A percentile compares a stretch with the other conserved stretches of the same genome.
Evolutionary conservation across 2,113 vertebrate species (phyloP).

Genomic region (Trematomus loennbergii): DNA sequence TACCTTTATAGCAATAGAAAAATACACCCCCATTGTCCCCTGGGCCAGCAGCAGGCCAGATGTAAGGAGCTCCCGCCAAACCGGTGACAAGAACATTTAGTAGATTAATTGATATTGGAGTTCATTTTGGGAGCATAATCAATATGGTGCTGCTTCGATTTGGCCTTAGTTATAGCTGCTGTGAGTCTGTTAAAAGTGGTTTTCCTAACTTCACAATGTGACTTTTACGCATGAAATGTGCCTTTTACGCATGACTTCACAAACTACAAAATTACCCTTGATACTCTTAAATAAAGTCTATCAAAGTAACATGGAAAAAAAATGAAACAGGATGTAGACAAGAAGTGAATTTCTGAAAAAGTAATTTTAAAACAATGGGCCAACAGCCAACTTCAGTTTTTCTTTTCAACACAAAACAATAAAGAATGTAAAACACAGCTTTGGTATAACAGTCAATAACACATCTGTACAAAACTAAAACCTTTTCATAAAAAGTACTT

Average conservation of each 20-base stretch:
- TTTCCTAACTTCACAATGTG: background rate
- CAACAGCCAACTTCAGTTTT: conserved; percentile 64
- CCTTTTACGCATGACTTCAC: conserved; percentile 15
- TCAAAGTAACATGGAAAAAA: background rate
- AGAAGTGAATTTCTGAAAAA: conserved; percentile 57
- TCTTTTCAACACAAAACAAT: conserved; percentile 74
- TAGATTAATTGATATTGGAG: conserved; percentile 4
- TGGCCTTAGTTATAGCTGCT: background rate
- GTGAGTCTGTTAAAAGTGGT: background rate
- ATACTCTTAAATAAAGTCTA: background rate
- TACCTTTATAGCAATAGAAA: conserved; percentile 88
- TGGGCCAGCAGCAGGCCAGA: conserved; percentile 52
- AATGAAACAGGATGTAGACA: conserved; percentile 43
- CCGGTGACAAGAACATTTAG: conserved; percentile 47
- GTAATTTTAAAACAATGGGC: conserved; percentile 77
- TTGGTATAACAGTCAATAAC: conserved; percentile 90
- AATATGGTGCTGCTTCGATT: background rate
- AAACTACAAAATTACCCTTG: background rate
- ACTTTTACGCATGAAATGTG: conserved; percentile 19
- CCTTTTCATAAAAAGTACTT: conserved; percentile 85
- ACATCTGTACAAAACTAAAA: conserved; percentile 93
- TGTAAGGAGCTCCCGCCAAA: conserved; percentile 73
- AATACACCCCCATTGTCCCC: conserved; percentile 78
- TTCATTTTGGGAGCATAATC: background rate
- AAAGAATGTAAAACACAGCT: conserved; percentile 87